These are phyloP conservation scores for Porphyrio hochstetteri DNA, from an alignment of 2,113 vertebrate species.

Conservation along the genomic window DNA sequence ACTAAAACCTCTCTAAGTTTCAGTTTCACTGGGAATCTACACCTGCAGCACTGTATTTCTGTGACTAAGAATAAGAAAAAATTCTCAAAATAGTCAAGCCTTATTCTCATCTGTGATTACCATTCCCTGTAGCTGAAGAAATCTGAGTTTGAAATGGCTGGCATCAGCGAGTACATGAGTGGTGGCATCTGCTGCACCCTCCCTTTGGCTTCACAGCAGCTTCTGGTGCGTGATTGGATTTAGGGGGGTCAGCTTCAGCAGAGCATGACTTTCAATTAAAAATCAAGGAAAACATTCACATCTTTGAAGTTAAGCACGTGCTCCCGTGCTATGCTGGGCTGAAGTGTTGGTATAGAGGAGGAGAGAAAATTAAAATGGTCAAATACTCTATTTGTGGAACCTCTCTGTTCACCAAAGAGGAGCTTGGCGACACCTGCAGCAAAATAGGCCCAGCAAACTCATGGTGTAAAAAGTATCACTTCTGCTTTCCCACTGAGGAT, in stretches of 20 bases:
- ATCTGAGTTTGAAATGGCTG: neutral
- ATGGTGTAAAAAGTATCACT: neutral
- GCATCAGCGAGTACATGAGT: neutral
- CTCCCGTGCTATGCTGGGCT: neutral
- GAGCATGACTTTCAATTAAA: neutral
- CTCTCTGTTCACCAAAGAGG: neutral
- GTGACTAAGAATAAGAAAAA: neutral
- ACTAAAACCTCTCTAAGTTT: slow-evolving; percentile 12
- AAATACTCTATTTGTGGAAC: neutral
- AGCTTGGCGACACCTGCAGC: neutral
- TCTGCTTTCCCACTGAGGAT: neutral
- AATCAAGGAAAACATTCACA: neutral
- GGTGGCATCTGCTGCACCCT: neutral
- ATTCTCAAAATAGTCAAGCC: neutral
- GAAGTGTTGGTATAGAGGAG: neutral
- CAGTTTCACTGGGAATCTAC: neutral
- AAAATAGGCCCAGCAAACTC: neutral
- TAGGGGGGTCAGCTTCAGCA: neutral
- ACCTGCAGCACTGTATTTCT: neutral
- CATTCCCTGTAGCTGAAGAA: neutral
- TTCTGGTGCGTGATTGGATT: neutral
- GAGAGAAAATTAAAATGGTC: neutral
- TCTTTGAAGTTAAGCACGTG: neutral
- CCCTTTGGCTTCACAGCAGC: neutral
- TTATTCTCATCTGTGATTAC: neutral